Base-by-base conservation (phyloP, 2,888 invertebrate genomes). In the Caenorhabditis sp. region DNA sequence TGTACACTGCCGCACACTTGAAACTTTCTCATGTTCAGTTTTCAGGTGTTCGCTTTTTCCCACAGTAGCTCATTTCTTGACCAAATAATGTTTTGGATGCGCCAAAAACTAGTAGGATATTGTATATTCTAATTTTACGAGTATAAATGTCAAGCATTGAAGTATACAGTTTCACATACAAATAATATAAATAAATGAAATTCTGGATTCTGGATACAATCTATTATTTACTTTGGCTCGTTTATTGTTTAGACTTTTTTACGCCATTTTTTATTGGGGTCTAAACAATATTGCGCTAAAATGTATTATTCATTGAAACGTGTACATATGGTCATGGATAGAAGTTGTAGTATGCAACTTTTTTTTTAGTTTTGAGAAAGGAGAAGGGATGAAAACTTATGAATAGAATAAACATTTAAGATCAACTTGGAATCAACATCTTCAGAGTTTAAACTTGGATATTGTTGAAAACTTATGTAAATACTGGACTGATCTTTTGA, bases 131-230 rank as follows among this genome's bases (percentile, higher is more conserved):
- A 43, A 43, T 43, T 43, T 43, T 43, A 17, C 43, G 8, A 14
- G 43, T 10, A 17, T 3, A 43, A 17, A 43, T 17, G 43, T 43
- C 7, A 27, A 23, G 20, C 4, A n/a, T 20, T 27, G 66, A 66
- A 67, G 72, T 72, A 72, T 72, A 72, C 72, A 67, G 72, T 72
- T 72, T 67, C 72, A 72, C 64, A 67, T 63, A 64, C 43, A 43
- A 43, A 43, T 43, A 43, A 43, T 43, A 43, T 43, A 43, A 43
- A 43, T 43, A 43, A 43, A 43, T 43, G 43, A 43, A 71, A 23
- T 70, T 67, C 70, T 67, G 59, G 70, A 70, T 70, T 70, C 52
- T 31, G 59, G 23, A 31, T 25, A 26, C 64, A 60, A 43, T 17
- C 43, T 43, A 17, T 10, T 36, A 10, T 43, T 43, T 43, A 43